phyloP scores from a whole-genome alignment of 2,888 invertebrate species.

The Panorpa germanica region DNA sequence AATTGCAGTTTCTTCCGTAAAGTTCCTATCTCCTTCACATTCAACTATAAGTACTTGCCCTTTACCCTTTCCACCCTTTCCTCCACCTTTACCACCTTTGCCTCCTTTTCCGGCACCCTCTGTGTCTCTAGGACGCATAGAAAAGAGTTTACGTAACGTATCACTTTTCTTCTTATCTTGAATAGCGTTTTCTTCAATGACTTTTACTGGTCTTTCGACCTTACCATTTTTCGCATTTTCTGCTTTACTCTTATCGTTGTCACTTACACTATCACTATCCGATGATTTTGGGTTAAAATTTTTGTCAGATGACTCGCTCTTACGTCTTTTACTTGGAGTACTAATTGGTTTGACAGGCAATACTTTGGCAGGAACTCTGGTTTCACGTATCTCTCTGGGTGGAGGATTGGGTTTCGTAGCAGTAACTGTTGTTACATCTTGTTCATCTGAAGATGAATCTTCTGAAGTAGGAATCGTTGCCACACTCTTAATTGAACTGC shows the following conservation, averaged over 20 bases:
- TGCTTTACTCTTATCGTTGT: conserved; percentile 1
- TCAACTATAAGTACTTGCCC: conserved; percentile 57
- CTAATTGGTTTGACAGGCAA: not conserved
- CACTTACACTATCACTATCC: conserved; percentile 5
- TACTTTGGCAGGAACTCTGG: conserved; percentile 1
- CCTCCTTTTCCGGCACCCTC: conserved; percentile 48
- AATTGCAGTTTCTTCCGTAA: too few species aligned
- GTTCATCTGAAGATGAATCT: conserved; percentile 15
- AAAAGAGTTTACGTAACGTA: conserved; percentile 44
- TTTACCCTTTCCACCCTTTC: conserved; percentile 46
- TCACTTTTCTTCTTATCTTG: conserved; percentile 52
- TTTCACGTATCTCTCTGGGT: not conserved
- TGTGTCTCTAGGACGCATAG: conserved; percentile 31
- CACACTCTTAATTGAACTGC: conserved; percentile 17
- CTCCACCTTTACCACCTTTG: conserved; percentile 51
- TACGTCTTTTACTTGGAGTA: too few species aligned
- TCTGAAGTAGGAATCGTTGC: conserved; percentile 15
- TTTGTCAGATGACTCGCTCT: too few species aligned
- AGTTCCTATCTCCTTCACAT: conserved; percentile 28
- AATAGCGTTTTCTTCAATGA: conserved; percentile 24
- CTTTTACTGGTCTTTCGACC: conserved; percentile 8
- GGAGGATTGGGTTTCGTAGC: too few species aligned
- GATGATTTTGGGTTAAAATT: too few species aligned
- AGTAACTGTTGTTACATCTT: too few species aligned
- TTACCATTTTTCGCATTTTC: conserved; percentile 8